These are phyloP conservation scores for Calameuta filiformis DNA, from an alignment of 2,888 invertebrate genomes.

Conservation along the genomic window DNA sequence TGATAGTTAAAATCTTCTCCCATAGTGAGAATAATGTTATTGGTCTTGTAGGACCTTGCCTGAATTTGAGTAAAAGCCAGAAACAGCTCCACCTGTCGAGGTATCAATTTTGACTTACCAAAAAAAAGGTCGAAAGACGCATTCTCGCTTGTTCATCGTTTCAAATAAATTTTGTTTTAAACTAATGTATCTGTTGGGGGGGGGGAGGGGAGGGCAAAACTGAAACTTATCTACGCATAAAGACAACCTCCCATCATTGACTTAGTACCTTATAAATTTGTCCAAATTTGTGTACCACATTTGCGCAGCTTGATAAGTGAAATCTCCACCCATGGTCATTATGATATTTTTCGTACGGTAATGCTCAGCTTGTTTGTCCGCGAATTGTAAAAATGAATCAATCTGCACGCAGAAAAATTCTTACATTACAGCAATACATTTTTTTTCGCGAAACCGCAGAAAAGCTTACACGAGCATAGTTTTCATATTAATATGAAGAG, in stretches of 20 bases:
- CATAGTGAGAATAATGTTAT: constrained; percentile 90
- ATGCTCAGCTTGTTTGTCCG: constrained; percentile 69
- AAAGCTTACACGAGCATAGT: constrained; percentile 1
- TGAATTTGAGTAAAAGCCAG: constrained; percentile 70
- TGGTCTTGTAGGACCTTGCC: constrained; percentile 71
- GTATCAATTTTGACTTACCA: constrained; percentile 10
- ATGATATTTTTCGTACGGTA: constrained; percentile 81
- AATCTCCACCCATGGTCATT: constrained; percentile 93
- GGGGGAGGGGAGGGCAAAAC: not conserved
- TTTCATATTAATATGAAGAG: not conserved
- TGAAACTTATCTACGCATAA: not conserved
- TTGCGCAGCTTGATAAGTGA: constrained; percentile 85
- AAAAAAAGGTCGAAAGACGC: not conserved
- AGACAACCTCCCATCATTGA: not conserved
- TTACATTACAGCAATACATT: constrained; percentile 1
- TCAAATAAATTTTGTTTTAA: not conserved
- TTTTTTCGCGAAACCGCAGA: not conserved
- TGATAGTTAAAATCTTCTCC: constrained; percentile 93
- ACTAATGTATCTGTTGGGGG: not conserved
- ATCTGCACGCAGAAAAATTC: constrained; percentile 45
- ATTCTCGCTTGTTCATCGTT: not conserved
- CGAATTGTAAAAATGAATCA: constrained; percentile 69
- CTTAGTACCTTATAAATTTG: constrained; percentile 78
- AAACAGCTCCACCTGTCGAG: constrained; percentile 71
- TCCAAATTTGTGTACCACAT: constrained; percentile 88